phyloP scores from a whole-genome alignment of 2,888 invertebrate species.

The Seladonia tumulorum region DNA sequence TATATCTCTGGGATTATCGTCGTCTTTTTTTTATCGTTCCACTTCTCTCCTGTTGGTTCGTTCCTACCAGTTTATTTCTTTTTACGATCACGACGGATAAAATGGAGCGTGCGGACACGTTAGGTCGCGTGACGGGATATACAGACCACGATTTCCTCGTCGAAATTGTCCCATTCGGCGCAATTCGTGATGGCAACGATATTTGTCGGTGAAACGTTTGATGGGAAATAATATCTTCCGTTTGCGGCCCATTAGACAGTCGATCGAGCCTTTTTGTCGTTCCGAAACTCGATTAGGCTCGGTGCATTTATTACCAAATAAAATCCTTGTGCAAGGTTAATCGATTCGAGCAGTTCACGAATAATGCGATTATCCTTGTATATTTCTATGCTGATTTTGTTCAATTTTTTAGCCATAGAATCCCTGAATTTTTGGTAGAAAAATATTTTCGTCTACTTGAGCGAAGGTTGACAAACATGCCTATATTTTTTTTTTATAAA shows the following conservation, averaged over 20 bases:
- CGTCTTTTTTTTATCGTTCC: not conserved
- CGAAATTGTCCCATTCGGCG: conserved; percentile 32
- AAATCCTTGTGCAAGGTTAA: not conserved
- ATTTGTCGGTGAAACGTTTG: not conserved
- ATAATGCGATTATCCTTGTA: too few relatives aligned
- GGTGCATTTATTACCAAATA: not conserved
- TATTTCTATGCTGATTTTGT: too few relatives aligned
- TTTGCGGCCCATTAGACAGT: not conserved
- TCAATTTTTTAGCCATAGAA: too few relatives aligned
- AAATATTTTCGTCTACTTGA: too few relatives aligned
- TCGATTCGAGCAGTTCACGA: too few relatives aligned
- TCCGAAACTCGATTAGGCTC: not conserved
- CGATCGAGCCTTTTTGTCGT: not conserved
- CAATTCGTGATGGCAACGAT: not conserved
- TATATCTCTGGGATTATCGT: not conserved
- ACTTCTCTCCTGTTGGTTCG: not conserved
- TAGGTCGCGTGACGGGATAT: conserved; percentile 60
- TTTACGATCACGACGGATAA: conserved; percentile 11
- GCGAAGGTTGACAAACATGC: too few relatives aligned
- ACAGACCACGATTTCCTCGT: conserved; percentile 33
- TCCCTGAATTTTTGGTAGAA: too few relatives aligned
- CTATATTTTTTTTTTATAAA: too few relatives aligned
- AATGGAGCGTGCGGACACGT: conserved; percentile 31
- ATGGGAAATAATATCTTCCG: not conserved
- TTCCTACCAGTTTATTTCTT: not conserved